Evolutionary conservation across 2,113 vertebrate species (phyloP), one percentile per base, ranked within the genome.

Genomic region (Vanacampus margaritifer): DNA sequence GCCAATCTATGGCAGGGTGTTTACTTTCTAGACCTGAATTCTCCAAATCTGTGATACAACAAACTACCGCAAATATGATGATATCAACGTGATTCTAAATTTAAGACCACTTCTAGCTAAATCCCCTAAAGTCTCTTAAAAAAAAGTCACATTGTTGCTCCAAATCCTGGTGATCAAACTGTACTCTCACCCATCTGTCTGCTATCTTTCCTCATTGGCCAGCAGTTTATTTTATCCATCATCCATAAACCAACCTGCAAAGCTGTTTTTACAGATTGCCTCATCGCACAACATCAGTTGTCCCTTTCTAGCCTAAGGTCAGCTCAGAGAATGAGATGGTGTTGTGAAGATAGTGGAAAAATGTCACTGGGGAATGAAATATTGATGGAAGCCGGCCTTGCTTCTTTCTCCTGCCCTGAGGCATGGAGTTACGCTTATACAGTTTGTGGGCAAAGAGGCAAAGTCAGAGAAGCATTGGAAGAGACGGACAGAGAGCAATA

Each of bases 101-200:
- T 35, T 37, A 17, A 39, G n/a, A 61, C n/a, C 45, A 46, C 17
- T 66, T 69, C 14, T 23, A 72, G 19, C 59, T 32, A 45, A 72
- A 74, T 60, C 68, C 75, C 62, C 53, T 54, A 74, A 81, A 82
- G 75, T 67, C 50, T 71, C 39, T 19, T 65, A 64, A 82, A 71
- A 72, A 53, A 75, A 77, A 75, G n/a, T 84, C 75, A 74, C 1
- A 84, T 82, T 77, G 81, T 83, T 75, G 54, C 75, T 69, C 59
- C 61, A 78, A 88, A 85, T 80, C 84, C 79, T 39, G 13, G 81
- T 61, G 67, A 87, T 89, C 81, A 85, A 86, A 87, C 86, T n/a
- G n/a, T 83, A 3, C 75, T 71, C 60, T 66, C 16, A 1, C 68
- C 73, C 67, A 69, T 82, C 73, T 74, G 65, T 85, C 81, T 80